Percentiles rank a stretch among this genome's conserved stretches.
Evolutionary conservation across 2,888 invertebrate genomes (phyloP).

Genomic region (Spisula solida): DNA sequence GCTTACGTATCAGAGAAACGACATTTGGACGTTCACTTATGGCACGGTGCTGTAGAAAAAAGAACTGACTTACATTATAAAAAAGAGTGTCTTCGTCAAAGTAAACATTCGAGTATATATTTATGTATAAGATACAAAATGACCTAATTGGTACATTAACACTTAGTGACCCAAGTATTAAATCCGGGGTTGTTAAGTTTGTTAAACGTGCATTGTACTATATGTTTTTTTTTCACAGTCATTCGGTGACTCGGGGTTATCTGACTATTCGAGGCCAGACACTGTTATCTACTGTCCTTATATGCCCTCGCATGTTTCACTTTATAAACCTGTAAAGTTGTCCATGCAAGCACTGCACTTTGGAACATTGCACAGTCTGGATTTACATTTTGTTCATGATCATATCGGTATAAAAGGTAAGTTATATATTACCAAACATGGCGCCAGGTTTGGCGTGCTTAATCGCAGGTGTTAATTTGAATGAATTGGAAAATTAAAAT

Average conservation of each 20-base stretch:
- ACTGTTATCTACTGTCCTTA: constrained; percentile 37
- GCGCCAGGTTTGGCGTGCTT: too few relatives aligned
- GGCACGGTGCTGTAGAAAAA: too few relatives aligned
- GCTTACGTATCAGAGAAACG: too few relatives aligned
- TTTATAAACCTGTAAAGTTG: not conserved
- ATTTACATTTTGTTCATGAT: not conserved
- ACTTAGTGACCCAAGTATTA: constrained; percentile 18
- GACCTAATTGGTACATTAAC: not conserved
- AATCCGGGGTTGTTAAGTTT: constrained; percentile 37
- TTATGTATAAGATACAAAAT: not conserved
- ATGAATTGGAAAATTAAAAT: too few relatives aligned
- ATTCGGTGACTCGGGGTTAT: constrained; percentile 24
- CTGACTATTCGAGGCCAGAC: constrained; percentile 17
- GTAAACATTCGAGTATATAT: not conserved
- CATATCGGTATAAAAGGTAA: not conserved
- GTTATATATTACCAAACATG: not conserved
- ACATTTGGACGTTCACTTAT: too few relatives aligned
- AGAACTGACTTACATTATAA: too few relatives aligned
- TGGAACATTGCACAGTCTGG: not conserved
- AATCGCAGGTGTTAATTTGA: too few relatives aligned
- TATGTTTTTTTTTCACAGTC: not conserved
- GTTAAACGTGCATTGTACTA: not conserved
- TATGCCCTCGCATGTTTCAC: constrained; percentile 23
- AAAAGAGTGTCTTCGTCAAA: not conserved
- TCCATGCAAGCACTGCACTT: not conserved